Base-by-base conservation (phyloP, 2,113 vertebrate species). In the Brachypteracias leptosomus region DNA sequence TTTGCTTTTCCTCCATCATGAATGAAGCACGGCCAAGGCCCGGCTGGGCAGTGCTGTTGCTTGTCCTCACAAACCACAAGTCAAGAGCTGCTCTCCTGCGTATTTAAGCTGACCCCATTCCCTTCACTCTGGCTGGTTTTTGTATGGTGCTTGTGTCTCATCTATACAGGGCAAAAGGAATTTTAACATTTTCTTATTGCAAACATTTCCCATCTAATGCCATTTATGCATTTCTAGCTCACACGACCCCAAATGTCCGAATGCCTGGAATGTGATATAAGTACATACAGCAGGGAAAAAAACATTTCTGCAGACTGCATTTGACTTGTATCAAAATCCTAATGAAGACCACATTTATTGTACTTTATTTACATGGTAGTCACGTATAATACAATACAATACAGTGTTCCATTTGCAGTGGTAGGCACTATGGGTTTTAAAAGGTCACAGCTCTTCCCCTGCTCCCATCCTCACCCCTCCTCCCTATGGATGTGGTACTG, bases 291-390 rank as follows among this genome's bases (percentile, higher is more conserved):
- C 35, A 55, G 82, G 79, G 72, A 19, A 71, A 75, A 74, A 35
- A 51, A 52, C 36, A 68, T 88, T 79, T 78, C 42, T 81, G 91
- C 67, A 94, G 77, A 90, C 90, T 96, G 95, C 74, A 46, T 79
- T 90, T 86, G 68, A 92, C 93, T 95, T 55, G 74, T 78, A 88
- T 89, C 89, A 93, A 96, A 94, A 90, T 80, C 93, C 86, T 76
- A 93, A 93, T 0, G 24, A 94, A 96, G 76, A 95, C 70, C 91
- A 96, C 75, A 36, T 79, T 84, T 94, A 65, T 72, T 94, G 85
- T 75, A 95, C 93, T 93, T 96, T 96, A 95, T 89, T 95, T 93
- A 93, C 54, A 91, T 3, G 80, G 68, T 25, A 42, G 47, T 86
- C 73, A 75, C 5, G 44, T 89, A 84, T 75, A 92, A 82, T n/a